These are phyloP conservation scores for Resseliella maxima DNA, from an alignment of 2,888 invertebrate species.

Conservation along the genomic window DNA sequence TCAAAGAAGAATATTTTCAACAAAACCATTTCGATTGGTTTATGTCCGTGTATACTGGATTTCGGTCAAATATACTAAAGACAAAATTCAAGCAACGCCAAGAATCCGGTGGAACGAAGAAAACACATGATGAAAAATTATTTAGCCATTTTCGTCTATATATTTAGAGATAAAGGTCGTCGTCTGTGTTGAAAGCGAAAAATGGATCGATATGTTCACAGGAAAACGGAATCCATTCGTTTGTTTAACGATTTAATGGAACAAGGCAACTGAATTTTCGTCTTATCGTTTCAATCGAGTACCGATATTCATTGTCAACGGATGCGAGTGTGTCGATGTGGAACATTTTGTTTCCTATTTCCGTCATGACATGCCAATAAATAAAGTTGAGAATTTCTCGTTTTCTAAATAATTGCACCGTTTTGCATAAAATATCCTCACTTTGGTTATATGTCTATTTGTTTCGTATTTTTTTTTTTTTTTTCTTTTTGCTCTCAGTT, in stretches of 20 bases:
- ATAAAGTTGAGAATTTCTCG: slow-evolving; percentile 23
- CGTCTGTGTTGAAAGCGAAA: background rate
- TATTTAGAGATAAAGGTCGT: slow-evolving; percentile 6
- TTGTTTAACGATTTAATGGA: slow-evolving; percentile 49
- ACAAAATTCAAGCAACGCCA: background rate
- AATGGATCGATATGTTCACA: background rate
- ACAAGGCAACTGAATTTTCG: background rate
- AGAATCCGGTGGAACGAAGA: background rate
- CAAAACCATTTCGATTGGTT: background rate
- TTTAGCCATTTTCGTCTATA: slow-evolving; percentile 46
- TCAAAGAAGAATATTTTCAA: background rate
- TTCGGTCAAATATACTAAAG: background rate
- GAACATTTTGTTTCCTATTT: background rate
- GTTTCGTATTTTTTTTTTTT: background rate
- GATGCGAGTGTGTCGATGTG: slow-evolving; percentile 26
- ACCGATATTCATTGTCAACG: background rate
- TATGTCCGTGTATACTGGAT: background rate
- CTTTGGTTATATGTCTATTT: background rate
- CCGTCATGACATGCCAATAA: slow-evolving; percentile 2
- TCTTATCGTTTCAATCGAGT: background rate
- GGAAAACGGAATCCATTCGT: slow-evolving; percentile 46
- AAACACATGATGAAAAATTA: slow-evolving; percentile 41
- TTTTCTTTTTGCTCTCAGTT: background rate
- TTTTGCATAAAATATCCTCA: slow-evolving; percentile 33
- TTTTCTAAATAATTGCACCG: background rate